These are phyloP conservation scores for Eueremaeus valkanovi DNA, from an alignment of 2,888 invertebrate genomes.

Conservation along the genomic window DNA sequence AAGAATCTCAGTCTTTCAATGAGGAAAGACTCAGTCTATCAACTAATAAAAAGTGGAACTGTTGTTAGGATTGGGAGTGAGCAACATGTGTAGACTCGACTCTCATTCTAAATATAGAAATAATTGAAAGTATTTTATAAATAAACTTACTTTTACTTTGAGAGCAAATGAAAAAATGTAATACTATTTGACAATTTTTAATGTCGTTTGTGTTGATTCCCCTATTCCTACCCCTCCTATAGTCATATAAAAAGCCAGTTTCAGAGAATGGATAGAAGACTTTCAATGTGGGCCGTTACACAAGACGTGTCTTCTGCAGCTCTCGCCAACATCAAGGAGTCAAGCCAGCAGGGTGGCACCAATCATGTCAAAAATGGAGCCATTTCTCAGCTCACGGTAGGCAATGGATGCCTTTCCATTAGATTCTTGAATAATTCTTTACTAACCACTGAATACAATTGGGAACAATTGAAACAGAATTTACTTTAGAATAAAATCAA, in stretches of 20 bases:
- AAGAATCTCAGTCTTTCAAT: too few relatives aligned
- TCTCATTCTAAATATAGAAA: background rate
- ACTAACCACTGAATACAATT: too few relatives aligned
- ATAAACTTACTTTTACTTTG: background rate
- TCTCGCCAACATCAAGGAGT: constrained; percentile 47
- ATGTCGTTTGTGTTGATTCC: background rate
- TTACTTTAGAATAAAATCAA: too few relatives aligned
- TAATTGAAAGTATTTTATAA: too few relatives aligned
- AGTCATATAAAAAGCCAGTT: background rate
- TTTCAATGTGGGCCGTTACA: constrained; percentile 47
- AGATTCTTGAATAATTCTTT: too few relatives aligned
- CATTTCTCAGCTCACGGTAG: constrained; percentile 40
- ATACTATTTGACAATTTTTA: background rate
- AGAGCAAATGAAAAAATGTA: background rate
- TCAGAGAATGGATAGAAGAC: constrained; percentile 8
- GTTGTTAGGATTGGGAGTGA: too few relatives aligned
- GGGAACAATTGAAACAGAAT: too few relatives aligned
- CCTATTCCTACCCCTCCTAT: background rate
- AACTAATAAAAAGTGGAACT: too few relatives aligned
- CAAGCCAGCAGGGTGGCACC: constrained; percentile 37
- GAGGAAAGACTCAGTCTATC: too few relatives aligned
- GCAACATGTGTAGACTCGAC: too few relatives aligned
- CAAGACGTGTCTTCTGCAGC: constrained; percentile 49
- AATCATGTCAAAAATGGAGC: constrained; percentile 44
- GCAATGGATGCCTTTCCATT: background rate